Conservation (phyloP, 2,888 invertebrate species). For the Calameuta idolon region DNA sequence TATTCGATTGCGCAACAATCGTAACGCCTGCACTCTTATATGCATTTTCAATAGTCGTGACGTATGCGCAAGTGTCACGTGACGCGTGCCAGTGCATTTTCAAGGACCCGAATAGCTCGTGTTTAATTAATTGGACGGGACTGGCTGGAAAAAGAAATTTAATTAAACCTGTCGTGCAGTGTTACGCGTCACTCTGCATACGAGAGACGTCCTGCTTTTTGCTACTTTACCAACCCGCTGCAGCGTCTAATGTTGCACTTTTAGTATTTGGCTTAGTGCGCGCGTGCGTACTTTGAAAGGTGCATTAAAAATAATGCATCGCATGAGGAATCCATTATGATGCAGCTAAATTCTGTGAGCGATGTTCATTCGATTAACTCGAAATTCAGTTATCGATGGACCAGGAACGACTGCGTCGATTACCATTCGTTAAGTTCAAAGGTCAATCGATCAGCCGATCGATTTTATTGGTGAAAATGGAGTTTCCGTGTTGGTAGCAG, state of each 20-base stretch:
- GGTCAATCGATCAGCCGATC: background rate
- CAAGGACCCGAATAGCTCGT: background rate
- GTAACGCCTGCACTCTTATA: too few relatives aligned
- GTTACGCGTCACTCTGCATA: constrained; percentile 16
- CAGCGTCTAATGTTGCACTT: background rate
- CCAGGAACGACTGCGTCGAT: background rate
- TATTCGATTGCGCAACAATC: too few relatives aligned
- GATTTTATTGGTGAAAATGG: background rate
- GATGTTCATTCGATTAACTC: background rate
- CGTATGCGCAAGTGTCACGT: background rate
- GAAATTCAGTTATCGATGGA: background rate
- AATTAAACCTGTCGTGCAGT: constrained; percentile 17
- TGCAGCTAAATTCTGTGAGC: background rate
- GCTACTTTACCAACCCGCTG: background rate
- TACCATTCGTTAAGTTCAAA: background rate
- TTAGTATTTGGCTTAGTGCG: background rate
- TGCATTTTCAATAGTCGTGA: background rate
- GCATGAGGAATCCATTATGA: background rate
- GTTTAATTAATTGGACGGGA: constrained; percentile 19
- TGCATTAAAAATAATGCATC: background rate
- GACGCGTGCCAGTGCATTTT: background rate
- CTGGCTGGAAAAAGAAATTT: constrained; percentile 18
- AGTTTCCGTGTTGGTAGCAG: background rate
- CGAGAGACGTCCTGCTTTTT: background rate
- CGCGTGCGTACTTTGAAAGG: background rate